Conservation (phyloP, 2,797 vertebrate genomes). For the Acanthopagrus latus region DNA sequence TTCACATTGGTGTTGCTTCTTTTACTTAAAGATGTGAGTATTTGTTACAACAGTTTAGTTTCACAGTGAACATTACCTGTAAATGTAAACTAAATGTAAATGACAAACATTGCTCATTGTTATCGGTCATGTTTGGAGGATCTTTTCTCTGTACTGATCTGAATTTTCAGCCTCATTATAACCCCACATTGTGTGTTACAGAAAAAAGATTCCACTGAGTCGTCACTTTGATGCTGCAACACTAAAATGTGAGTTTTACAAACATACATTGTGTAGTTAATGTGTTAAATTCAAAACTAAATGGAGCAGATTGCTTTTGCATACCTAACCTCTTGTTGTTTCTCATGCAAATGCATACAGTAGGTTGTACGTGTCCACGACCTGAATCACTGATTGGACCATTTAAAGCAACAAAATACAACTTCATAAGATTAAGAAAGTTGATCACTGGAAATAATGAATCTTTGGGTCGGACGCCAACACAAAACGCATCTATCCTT, state of each 20-base stretch:
- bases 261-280: background rate
- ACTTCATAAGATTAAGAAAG: no score
- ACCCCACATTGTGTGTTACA: background rate
- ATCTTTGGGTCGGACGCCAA: no score
- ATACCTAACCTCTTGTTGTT: background rate
- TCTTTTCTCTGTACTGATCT: background rate
- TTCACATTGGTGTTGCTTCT: background rate
- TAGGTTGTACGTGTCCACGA: background rate
- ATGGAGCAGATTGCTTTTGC: background rate
- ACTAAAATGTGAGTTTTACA: background rate
- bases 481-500: no score
- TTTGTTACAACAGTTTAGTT: background rate
- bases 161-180: background rate
- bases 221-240: background rate
- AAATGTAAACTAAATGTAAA: background rate
- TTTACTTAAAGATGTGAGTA: background rate
- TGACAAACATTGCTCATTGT: background rate
- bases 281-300: background rate
- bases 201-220: background rate
- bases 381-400: background rate
- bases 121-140: background rate
- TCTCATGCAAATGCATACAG: background rate
- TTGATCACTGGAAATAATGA: no score
- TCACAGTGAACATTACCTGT: background rate
- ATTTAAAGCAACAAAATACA: background rate